Evolutionary conservation across 2,888 invertebrate species (phyloP), one percentile per base, ranked within the genome.

Genomic region (Sarcophaga subvicina): DNA sequence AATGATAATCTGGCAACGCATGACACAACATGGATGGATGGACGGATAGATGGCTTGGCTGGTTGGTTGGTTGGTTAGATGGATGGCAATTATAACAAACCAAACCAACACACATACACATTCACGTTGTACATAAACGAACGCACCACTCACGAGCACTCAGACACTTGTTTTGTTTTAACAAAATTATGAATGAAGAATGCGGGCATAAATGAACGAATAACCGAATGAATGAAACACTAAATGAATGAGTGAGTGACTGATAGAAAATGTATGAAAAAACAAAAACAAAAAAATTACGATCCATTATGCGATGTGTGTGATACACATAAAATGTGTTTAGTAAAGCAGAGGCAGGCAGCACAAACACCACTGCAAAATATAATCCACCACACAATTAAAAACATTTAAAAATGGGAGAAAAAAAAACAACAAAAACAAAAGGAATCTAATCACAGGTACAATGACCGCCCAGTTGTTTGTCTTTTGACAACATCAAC

Each of bases 401-500:
- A 66, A 83, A 67, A 70, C 78, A 78, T 83, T 77, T 59, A 37
- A 37, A 37, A 37, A 8, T 37, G 37, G 37, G 49, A 60, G n/a
- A 63, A 49, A 49, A 6, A 63, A 25, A 78, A 82, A 69, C 63
- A 79, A 22, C 22, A 22, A 71, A 63, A 49, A 80, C 10, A 72
- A 59, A 49, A 70, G 12, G 37, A 49, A 45, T 73, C 71, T 72
- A 82, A 86, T 67, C 70, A 71, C 83, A 84, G 80, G 86, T 87
- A 78, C 78, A 87, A 83, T 84, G 86, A 87, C 86, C 83, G 83
- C 49, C 20, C 62, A 76, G 60, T 72, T 25, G 37, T 84, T 73
- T 78, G 14, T 66, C 49, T 62, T 64, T 75, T 37, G 45, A 27
- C 17, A 20, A 47, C 5, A 22, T 63, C 12, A 12, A 60, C 47